A percentile compares a stretch with the other conserved stretches of the same genome.
Evolutionary conservation across 2,888 invertebrate genomes (phyloP).

Genomic region (Parelbella ahira): DNA sequence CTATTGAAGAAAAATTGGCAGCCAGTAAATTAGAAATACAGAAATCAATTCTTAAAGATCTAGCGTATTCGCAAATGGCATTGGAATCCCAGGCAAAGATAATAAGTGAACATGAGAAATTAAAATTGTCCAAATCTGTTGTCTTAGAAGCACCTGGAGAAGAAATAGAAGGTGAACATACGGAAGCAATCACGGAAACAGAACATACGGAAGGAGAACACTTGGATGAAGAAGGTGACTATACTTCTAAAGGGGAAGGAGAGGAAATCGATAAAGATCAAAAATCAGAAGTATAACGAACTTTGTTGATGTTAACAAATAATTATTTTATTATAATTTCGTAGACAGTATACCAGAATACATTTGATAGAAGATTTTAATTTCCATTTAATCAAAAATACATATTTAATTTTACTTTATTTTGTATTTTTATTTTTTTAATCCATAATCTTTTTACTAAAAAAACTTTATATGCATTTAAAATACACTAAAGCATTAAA

Average conservation of each 20-base stretch:
- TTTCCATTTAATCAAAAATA: no score
- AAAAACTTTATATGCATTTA: no score
- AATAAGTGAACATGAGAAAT: slow-evolving; percentile 31
- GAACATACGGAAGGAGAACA: slow-evolving; percentile 32
- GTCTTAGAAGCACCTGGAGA: slow-evolving; percentile 39
- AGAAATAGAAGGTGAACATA: slow-evolving; percentile 38
- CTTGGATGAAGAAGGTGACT: slow-evolving; percentile 26
- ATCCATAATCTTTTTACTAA: no score
- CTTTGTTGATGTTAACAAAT: no score
- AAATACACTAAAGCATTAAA: no score
- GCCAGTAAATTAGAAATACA: slow-evolving; percentile 60
- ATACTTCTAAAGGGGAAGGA: slow-evolving; percentile 26
- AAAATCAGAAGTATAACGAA: slow-evolving; percentile 13
- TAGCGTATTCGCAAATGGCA: slow-evolving; percentile 50
- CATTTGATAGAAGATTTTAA: no score
- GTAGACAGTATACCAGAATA: no score
- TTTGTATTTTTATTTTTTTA: background rate
- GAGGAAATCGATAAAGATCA: slow-evolving; percentile 20
- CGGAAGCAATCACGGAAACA: slow-evolving; percentile 46
- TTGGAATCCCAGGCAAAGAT: slow-evolving; percentile 40
- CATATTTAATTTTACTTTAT: background rate
- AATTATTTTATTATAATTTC: no score
- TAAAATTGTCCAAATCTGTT: slow-evolving; percentile 36
- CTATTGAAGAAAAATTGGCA: slow-evolving; percentile 50
- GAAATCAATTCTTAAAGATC: slow-evolving; percentile 64